Conservation (phyloP, 2,113 vertebrate species). For the Oreochromis spilurus region DNA sequence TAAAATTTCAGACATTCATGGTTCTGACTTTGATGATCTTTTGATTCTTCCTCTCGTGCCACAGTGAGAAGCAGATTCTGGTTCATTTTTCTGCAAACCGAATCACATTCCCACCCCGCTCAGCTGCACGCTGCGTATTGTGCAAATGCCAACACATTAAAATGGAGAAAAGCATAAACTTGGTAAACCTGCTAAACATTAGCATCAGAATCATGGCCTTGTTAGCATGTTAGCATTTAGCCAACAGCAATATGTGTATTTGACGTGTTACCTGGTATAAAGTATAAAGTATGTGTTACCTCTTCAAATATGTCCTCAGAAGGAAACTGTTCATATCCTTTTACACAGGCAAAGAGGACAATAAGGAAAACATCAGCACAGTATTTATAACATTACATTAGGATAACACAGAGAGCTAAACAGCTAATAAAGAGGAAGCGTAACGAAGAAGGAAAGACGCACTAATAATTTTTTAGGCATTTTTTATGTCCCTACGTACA, state of each 20-base stretch:
- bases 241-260: background rate
- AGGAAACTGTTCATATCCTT: background rate
- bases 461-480: fast-evolving
- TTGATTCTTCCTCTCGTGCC: background rate
- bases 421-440: background rate
- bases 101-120: background rate
- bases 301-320: background rate
- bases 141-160: too few relatives aligned
- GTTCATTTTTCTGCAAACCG: background rate
- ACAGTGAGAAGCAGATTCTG: background rate
- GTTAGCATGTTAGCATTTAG: background rate
- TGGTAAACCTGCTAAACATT: background rate
- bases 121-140: background rate
- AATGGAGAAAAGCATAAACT: background rate
- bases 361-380: background rate
- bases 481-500: background rate
- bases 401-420: background rate
- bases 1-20: background rate
- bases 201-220: background rate
- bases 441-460: background rate
- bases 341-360: background rate
- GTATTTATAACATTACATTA: background rate
- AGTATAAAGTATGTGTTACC: background rate
- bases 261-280: background rate
- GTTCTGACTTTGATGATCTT: background rate